Evolutionary conservation across 2,888 invertebrate genomes (phyloP).

Genomic region (Siphlonurus alternatus): DNA sequence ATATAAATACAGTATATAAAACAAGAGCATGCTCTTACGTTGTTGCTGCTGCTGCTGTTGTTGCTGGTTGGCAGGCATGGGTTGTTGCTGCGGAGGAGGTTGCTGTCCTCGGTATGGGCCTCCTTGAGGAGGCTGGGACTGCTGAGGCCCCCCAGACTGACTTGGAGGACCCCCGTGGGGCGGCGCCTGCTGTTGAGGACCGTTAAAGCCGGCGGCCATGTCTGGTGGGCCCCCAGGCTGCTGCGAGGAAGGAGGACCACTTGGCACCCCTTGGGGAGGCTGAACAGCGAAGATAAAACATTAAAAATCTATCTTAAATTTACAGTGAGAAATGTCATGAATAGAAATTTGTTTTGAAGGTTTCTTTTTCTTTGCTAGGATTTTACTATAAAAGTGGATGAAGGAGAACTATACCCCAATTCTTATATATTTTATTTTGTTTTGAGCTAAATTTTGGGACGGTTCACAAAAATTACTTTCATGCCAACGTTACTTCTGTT

Average conservation of each 20-base stretch:
- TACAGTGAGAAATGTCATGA: background rate
- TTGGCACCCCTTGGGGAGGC: constrained; percentile 39
- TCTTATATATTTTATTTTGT: too few relatives aligned
- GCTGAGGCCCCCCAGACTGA: constrained; percentile 24
- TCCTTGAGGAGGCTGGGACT: constrained; percentile 15
- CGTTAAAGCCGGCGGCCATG: background rate
- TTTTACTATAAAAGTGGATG: background rate
- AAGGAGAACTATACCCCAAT: too few relatives aligned
- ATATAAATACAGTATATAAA: too few relatives aligned
- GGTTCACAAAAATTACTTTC: too few relatives aligned
- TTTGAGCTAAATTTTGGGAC: too few relatives aligned
- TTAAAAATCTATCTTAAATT: background rate
- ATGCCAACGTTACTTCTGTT: too few relatives aligned
- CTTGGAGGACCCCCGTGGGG: constrained; percentile 19
- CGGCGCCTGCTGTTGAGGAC: background rate
- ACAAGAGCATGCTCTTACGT: background rate
- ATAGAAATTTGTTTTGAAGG: background rate
- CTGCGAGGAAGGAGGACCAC: constrained; percentile 25
- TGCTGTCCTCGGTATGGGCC: constrained; percentile 26
- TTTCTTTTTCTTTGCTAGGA: background rate
- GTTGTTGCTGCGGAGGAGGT: constrained; percentile 19
- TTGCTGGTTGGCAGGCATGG: constrained; percentile 5
- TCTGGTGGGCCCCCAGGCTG: constrained; percentile 16
- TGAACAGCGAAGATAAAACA: constrained; percentile 18
- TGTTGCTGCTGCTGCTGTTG: background rate